Conservation (phyloP, 2,797 vertebrate species). For the Coracias cyanogaster region DNA sequence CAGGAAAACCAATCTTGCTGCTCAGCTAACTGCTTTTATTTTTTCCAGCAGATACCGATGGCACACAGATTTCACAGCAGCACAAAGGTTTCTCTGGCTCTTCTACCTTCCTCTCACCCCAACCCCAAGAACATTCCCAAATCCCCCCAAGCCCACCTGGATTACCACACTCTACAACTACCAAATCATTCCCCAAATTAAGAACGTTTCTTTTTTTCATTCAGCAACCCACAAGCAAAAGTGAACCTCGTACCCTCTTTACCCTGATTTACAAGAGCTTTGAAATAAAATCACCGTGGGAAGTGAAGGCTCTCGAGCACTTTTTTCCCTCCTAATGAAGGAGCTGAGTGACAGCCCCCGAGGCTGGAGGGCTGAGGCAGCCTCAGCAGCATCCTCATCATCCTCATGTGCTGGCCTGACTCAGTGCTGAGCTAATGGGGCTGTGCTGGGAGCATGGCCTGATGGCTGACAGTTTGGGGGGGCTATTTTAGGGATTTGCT, state of each 20-base stretch:
- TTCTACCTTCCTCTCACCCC: not conserved
- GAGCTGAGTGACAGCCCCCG: constrained; percentile 42
- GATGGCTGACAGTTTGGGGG: not conserved
- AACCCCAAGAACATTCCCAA: not conserved
- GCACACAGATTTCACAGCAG: not conserved
- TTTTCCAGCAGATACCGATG: not conserved
- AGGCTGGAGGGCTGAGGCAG: not conserved
- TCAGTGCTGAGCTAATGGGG: not conserved
- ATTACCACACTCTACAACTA: not conserved
- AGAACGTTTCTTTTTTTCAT: not conserved
- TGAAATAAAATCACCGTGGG: constrained; percentile 11
- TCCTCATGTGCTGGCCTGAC: not conserved
- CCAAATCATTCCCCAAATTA: not conserved
- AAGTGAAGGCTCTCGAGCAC: not conserved
- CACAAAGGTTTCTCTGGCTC: not conserved
- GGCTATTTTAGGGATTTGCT: not conserved
- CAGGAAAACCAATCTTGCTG: constrained; percentile 39
- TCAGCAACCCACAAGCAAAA: not conserved
- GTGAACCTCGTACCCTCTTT: not conserved
- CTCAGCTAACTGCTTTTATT: not conserved
- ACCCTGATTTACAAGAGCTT: constrained; percentile 5
- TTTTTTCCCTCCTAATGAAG: constrained; percentile 39
- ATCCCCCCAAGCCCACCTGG: not conserved
- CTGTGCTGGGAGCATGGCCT: not conserved
- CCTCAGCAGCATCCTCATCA: not conserved